Evolutionary conservation across 2,888 invertebrate species (phyloP), one percentile per base, ranked within the genome.

Genomic region (Furcula furcula): DNA sequence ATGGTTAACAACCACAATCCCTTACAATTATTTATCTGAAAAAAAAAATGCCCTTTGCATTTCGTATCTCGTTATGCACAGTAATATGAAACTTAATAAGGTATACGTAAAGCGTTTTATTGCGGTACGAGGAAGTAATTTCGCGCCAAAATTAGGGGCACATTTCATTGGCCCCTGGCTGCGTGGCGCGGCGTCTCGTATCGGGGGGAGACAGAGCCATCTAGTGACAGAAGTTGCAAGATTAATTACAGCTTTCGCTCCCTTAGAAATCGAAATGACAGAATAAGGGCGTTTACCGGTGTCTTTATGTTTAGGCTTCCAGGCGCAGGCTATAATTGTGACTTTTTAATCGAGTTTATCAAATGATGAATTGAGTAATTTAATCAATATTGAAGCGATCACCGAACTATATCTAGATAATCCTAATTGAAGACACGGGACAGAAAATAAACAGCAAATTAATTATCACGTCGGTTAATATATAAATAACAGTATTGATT

Each of bases 221-320:
- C 55, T 56, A 59, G 69, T 76, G 82, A 84, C 81, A 83, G 76
- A 83, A 80, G 76, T 78, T 76, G 71, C 57, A 56, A 76, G 71
- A 81, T 83, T 82, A 84, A 85, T 84, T 83, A 79, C 71, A 68
- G 71, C 75, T 73, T 73, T 76, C 76, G 66, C 73, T 79, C 79
- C 74, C 76, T 76, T 62, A 57, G 61, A 60, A 49, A 55, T 46
- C 57, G 55, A 62, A 69, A 69, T 75, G 70, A 65, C 62, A 50
- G 57, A 65, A 59, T 59, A 53, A 55, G 51, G 60, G 59, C 38
- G 58, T 70, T 73, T 69, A 66, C 65, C 65, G 68, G 63, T 72
- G 72, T 65, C 56, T 70, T 69, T 72, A 62, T 54, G 61, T 70
- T 68, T 54, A 59, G 39, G 47, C 43, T 48, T 55, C 39, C 57